A percentile compares a stretch with the other conserved stretches of the same genome.
These are phyloP conservation scores for Chamaetylas fuelleborni DNA, from an alignment of 2,113 vertebrate species.

Conservation along the genomic window DNA sequence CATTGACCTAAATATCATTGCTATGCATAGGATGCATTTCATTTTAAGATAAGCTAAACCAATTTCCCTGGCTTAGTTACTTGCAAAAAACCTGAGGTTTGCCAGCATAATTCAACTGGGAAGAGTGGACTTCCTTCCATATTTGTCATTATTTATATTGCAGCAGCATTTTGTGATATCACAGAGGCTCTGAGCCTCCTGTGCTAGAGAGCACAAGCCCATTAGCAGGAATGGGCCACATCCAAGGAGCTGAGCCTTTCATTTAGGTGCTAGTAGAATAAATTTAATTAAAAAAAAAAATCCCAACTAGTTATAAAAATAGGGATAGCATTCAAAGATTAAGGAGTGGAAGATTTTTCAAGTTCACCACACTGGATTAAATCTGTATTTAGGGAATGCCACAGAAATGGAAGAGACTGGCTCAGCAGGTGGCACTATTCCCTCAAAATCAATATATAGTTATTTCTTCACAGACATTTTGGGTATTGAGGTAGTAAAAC, in stretches of 20 bases:
- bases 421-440: constrained; percentile 56
- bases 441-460: neutral
- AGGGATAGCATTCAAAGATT: neutral
- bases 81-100: neutral
- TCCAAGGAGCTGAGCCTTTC: neutral
- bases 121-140: neutral
- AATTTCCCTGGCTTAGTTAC: neutral
- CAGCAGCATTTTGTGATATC: neutral
- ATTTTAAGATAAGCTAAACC: neutral
- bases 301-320: rapidly evolving
- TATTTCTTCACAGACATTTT: neutral
- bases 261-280: neutral
- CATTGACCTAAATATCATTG: neutral
- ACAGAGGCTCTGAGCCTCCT: neutral
- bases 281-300: neutral
- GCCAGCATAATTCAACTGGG: neutral
- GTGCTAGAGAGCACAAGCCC: neutral
- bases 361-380: neutral
- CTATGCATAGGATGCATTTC: neutral
- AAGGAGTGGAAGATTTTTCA: neutral
- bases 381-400: neutral
- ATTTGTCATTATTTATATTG: neutral
- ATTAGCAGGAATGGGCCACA: neutral
- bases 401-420: neutral
- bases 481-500: neutral